Base-by-base conservation (phyloP, 2,113 vertebrate species). In the Etheostoma cragini region DNA sequence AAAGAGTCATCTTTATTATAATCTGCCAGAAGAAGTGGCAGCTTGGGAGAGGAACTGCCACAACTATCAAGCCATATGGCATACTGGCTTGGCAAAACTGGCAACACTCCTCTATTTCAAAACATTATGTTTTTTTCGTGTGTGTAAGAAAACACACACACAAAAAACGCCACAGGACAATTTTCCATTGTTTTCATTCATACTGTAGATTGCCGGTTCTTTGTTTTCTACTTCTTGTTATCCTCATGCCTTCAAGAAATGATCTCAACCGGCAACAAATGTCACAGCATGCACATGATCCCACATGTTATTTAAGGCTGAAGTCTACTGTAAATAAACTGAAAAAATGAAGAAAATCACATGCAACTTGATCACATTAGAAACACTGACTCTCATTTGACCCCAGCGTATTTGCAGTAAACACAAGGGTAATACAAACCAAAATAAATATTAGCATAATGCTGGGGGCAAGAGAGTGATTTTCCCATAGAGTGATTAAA, bases 1-100 rank as follows among this genome's bases (percentile, higher is more conserved):
- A 95, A 96, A 96, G 96, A 96, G 93, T 97, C 95, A 96, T 96
- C 96, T 97, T 97, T 96, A 96, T 96, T 96, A 95, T 96, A 90
- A 92, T 88, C 96, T 95, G 95, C 94, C 96, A 94, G 96, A 87
- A 91, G 87, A 79, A 80, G 82, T 76, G 81, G 78, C 95, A 96
- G 95, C 93, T 93, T 91, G 94, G 94, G 95, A 94, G 94, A 95
- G 94, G 94, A 95, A 95, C 93, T 95, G 93, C 93, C 95, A 95
- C 95, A 94, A 96, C 95, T n/a, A n/a, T n/a, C 89, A 72, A 75
- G 88, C 94, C 93, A 94, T 93, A 94, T 95, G 94, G 90, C 70
- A 68, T 17, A 73, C 77, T 81, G 88, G 88, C 85, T 89, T 80
- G 88, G 85, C 60, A 87, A 86, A 88, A 77, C 84, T 90, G 90